Evolutionary conservation across 2,113 vertebrate genomes (phyloP).

Genomic region (Pangasianodon gigas): DNA sequence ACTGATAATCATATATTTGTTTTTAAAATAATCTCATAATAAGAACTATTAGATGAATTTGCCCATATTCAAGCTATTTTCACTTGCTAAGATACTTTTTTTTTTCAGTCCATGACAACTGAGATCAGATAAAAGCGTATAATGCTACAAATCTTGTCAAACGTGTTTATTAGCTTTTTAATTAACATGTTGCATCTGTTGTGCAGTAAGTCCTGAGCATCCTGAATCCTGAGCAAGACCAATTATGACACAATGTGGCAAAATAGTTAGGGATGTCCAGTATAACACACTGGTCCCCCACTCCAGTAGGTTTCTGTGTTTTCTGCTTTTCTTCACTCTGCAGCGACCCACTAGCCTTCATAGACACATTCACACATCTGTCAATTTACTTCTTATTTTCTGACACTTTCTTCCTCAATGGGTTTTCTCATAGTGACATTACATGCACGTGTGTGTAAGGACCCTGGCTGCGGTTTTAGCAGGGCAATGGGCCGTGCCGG

Average conservation of each 20-base stretch:
- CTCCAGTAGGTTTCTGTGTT: slow-evolving; percentile 50
- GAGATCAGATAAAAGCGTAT: slow-evolving; percentile 53
- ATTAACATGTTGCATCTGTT: slow-evolving; percentile 55
- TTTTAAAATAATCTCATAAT: background rate
- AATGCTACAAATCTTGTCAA: slow-evolving; percentile 48
- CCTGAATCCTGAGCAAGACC: slow-evolving; percentile 43
- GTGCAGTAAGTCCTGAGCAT: slow-evolving; percentile 29
- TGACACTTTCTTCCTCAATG: slow-evolving; percentile 33
- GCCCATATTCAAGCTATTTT: background rate
- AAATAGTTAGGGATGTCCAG: slow-evolving; percentile 62
- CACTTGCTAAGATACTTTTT: background rate
- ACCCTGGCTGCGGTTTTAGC: slow-evolving; percentile 70
- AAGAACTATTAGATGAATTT: background rate
- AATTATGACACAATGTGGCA: slow-evolving; percentile 60
- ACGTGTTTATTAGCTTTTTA: slow-evolving; percentile 57
- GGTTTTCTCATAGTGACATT: slow-evolving; percentile 17
- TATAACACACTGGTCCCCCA: slow-evolving; percentile 58
- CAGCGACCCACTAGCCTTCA: slow-evolving; percentile 33
- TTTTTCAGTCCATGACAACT: slow-evolving; percentile 48
- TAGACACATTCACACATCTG: slow-evolving; percentile 45
- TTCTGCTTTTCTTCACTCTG: background rate
- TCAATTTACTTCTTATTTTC: slow-evolving; percentile 48
- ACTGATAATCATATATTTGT: background rate
- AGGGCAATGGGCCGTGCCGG: slow-evolving; percentile 74
- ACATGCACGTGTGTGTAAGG: slow-evolving; percentile 30